Conservation (phyloP, 2,888 invertebrate species). For the Cremastobaeus sp. region DNA sequence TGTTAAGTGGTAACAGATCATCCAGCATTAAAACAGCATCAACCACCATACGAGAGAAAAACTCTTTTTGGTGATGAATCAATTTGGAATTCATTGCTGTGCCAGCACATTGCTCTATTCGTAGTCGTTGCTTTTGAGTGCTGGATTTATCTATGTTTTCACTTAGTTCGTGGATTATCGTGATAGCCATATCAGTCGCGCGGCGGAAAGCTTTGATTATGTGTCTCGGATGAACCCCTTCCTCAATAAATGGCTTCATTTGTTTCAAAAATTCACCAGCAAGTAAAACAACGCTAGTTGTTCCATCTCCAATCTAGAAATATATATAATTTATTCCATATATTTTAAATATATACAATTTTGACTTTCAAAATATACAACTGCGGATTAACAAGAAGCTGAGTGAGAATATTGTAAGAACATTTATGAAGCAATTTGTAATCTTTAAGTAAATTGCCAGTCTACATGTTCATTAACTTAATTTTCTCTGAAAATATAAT, state of each 20-base stretch:
- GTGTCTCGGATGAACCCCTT: slow-evolving; percentile 96
- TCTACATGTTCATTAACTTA: slow-evolving; percentile 68
- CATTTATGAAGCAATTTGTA: slow-evolving; percentile 68
- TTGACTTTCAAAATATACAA: not conserved
- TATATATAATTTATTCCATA: too few species aligned
- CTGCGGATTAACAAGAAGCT: too few species aligned
- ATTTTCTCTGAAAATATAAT: slow-evolving; percentile 65
- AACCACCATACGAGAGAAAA: slow-evolving; percentile 98
- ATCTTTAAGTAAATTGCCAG: slow-evolving; percentile 67
- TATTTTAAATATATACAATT: too few species aligned
- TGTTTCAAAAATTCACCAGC: slow-evolving; percentile 97
- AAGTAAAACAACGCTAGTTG: slow-evolving; percentile 96
- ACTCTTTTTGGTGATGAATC: slow-evolving; percentile 95
- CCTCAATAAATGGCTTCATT: slow-evolving; percentile 96
- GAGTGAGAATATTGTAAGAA: too few species aligned
- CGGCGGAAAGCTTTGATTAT: slow-evolving; percentile 93
- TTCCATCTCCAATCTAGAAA: slow-evolving; percentile 96
- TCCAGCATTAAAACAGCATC: slow-evolving; percentile 96
- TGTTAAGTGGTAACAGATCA: slow-evolving; percentile 93
- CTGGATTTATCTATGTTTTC: slow-evolving; percentile 86
- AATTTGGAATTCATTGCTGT: slow-evolving; percentile 98
- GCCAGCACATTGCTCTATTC: slow-evolving; percentile 93
- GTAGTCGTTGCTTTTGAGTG: slow-evolving; percentile 81
- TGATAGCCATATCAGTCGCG: slow-evolving; percentile 83
- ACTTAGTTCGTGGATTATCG: slow-evolving; percentile 81